phyloP scores from a whole-genome alignment of 2,888 invertebrate species.

The Dryobota labecula region DNA sequence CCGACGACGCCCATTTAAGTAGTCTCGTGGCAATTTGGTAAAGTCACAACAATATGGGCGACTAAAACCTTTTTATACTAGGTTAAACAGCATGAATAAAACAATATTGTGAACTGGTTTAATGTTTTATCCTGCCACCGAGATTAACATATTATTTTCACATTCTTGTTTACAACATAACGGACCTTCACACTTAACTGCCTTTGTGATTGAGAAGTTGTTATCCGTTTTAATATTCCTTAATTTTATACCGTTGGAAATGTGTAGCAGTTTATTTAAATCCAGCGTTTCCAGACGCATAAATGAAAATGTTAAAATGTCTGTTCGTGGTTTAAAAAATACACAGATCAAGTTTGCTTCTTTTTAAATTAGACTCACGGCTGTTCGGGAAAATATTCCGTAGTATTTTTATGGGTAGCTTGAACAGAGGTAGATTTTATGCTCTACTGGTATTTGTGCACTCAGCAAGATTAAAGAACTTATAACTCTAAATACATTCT shows the following conservation, averaged over 20 bases:
- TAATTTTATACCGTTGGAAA: constrained; percentile 43
- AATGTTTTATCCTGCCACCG: constrained; percentile 25
- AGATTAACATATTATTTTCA: constrained; percentile 53
- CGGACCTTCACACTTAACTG: constrained; percentile 46
- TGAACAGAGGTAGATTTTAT: constrained; percentile 7
- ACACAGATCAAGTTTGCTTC: constrained; percentile 45
- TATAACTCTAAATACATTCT: background rate
- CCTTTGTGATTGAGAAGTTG: constrained; percentile 41
- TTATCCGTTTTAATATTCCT: constrained; percentile 38
- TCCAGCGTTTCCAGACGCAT: constrained; percentile 50
- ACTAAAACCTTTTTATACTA: constrained; percentile 55
- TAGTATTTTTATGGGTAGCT: constrained; percentile 19
- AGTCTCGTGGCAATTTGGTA: constrained; percentile 52
- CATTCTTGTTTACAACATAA: constrained; percentile 41
- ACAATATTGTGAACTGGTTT: constrained; percentile 50
- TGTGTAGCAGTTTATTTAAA: constrained; percentile 47
- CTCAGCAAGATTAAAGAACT: constrained; percentile 23
- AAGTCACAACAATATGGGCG: constrained; percentile 38
- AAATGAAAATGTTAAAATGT: constrained; percentile 55
- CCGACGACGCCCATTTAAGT: constrained; percentile 30
- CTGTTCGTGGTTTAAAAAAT: constrained; percentile 55
- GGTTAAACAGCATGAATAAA: constrained; percentile 58
- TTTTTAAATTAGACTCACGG: constrained; percentile 42
- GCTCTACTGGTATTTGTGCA: constrained; percentile 10
- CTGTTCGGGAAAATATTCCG: constrained; percentile 25